phyloP scores from a whole-genome alignment of 2,113 vertebrate species.

The Bubo bubo region DNA sequence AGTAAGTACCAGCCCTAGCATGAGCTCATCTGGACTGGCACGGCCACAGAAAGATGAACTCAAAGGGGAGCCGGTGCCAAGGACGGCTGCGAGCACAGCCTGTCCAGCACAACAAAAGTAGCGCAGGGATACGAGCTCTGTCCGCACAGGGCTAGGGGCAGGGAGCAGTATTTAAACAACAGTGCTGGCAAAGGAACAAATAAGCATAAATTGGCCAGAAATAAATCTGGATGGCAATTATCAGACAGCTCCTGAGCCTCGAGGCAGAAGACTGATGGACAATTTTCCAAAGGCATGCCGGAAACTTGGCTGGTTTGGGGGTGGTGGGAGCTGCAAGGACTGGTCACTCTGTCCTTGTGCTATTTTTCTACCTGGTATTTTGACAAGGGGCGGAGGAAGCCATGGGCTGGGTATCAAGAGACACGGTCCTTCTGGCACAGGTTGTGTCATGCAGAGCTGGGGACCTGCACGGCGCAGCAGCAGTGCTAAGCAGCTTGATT shows the following conservation, averaged over 20 bases:
- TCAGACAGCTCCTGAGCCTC: background rate
- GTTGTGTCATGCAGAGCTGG: background rate
- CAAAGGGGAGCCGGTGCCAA: background rate
- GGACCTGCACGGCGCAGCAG: rapidly evolving
- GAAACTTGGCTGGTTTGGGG: background rate
- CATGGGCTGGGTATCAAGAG: background rate
- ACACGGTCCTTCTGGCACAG: background rate
- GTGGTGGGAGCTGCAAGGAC: background rate
- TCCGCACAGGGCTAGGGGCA: rapidly evolving
- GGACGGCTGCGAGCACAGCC: background rate
- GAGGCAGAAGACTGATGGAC: background rate
- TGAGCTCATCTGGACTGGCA: background rate
- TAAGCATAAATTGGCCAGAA: background rate
- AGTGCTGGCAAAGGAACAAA: background rate
- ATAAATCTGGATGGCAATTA: background rate
- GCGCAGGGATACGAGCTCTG: background rate
- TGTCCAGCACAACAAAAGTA: background rate
- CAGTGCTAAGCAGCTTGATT: background rate
- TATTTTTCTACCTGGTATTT: background rate
- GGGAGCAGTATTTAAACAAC: background rate
- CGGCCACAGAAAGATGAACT: background rate
- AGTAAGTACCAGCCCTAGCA: background rate
- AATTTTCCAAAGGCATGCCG: background rate
- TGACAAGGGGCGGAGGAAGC: background rate
- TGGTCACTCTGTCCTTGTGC: background rate